phyloP scores from a whole-genome alignment of 2,113 vertebrate species.

The Chrysochloris asiatica region DNA sequence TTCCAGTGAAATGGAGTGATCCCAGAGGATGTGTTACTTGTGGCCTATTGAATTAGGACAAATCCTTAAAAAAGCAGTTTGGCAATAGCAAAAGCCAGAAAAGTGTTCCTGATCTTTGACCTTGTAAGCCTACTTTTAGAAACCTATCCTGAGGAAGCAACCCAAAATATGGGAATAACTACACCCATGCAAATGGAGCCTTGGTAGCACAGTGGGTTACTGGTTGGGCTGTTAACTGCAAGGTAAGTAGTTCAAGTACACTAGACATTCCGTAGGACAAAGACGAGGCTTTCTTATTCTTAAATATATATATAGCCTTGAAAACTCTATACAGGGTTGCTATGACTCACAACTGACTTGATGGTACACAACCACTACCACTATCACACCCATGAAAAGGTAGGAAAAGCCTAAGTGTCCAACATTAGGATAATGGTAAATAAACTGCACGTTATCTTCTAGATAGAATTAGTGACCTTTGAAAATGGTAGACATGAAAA shows the following conservation, averaged over 20 bases:
- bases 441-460: not conserved
- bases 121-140: not conserved
- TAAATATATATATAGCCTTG: too few relatives aligned
- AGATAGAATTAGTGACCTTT: not conserved
- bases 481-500: not conserved
- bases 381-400: too few relatives aligned
- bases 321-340: too few relatives aligned
- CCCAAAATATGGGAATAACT: not conserved
- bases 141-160: not conserved
- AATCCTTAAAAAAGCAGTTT: not conserved
- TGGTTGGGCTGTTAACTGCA: too few relatives aligned
- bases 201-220: too few relatives aligned
- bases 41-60: not conserved
- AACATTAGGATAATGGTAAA: not conserved
- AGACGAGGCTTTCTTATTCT: too few relatives aligned
- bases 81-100: not conserved
- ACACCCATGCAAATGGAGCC: too few relatives aligned
- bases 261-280: too few relatives aligned
- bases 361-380: too few relatives aligned
- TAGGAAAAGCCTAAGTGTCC: not conserved
- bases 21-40: conserved; percentile 1
- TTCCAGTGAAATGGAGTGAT: not conserved
- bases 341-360: too few relatives aligned
- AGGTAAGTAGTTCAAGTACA: too few relatives aligned
- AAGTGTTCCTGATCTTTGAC: conserved; percentile 25